Percentiles rank a stretch among this genome's conserved stretches.
Conservation (phyloP, 2,888 invertebrate genomes). For the Baronia brevicornis region DNA sequence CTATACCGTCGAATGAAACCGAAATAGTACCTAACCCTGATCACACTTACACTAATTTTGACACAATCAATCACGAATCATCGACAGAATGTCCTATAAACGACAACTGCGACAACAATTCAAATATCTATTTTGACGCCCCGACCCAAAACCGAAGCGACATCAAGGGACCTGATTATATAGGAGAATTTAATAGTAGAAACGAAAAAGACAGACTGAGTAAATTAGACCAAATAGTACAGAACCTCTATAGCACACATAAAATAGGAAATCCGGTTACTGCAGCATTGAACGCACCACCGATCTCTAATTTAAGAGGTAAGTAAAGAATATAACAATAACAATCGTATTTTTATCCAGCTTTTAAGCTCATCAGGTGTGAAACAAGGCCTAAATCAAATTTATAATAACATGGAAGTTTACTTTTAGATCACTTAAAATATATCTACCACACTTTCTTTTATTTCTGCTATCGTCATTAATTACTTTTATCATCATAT, state of each 20-base stretch:
- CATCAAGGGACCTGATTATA: slow-evolving; percentile 28
- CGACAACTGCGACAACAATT: slow-evolving; percentile 10
- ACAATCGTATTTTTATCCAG: too few species aligned
- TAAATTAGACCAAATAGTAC: slow-evolving; percentile 64
- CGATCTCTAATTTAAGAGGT: slow-evolving; percentile 35
- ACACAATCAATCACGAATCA: slow-evolving; percentile 19
- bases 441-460: too few species aligned
- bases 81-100: slow-evolving; percentile 1
- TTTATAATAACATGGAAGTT: too few species aligned
- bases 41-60: slow-evolving; percentile 25
- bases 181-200: slow-evolving; percentile 30
- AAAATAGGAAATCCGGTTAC: slow-evolving; percentile 46
- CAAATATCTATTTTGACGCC: slow-evolving; percentile 25
- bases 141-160: slow-evolving; percentile 33
- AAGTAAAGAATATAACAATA: slow-evolving; percentile 19
- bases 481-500: too few species aligned
- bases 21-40: slow-evolving; percentile 29
- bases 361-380: too few species aligned
- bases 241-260: slow-evolving; percentile 63
- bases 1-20: slow-evolving; percentile 43
- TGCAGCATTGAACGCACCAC: slow-evolving; percentile 26
- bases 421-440: too few species aligned
- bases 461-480: too few species aligned
- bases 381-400: too few species aligned
- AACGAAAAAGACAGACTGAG: slow-evolving; percentile 59